phyloP scores from a whole-genome alignment of 2,888 invertebrate genomes.

The Lysandra coridon region DNA sequence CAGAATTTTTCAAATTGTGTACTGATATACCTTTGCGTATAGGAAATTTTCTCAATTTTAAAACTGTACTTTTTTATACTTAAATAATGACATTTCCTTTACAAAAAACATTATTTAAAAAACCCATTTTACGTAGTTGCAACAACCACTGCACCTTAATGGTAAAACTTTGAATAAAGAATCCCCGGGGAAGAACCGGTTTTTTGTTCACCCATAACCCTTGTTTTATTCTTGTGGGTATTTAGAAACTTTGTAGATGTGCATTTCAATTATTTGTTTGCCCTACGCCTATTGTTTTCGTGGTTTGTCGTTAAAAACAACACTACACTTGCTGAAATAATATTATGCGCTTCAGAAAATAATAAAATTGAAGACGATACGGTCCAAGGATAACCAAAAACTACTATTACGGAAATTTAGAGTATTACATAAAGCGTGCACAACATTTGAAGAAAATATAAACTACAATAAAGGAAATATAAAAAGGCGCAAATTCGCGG shows the following conservation, averaged over 20 bases:
- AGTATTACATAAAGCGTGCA: not conserved
- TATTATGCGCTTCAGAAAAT: not conserved
- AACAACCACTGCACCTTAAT: no score
- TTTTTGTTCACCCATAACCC: constrained; percentile 21
- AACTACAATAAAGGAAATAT: constrained; percentile 30
- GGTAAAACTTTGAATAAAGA: constrained; percentile 67
- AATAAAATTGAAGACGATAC: not conserved
- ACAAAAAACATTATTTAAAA: no score
- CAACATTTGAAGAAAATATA: not conserved
- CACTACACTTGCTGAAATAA: not conserved
- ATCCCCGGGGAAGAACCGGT: constrained; percentile 60
- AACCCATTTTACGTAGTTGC: no score
- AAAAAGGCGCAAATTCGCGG: constrained; percentile 60
- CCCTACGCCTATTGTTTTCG: not conserved
- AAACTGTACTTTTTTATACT: no score
- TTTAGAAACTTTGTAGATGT: constrained; percentile 4
- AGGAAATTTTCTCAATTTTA: no score
- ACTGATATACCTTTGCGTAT: no score
- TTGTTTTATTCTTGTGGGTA: constrained; percentile 8
- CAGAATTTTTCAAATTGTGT: no score
- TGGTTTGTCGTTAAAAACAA: not conserved
- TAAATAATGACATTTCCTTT: no score
- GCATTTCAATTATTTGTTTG: constrained; percentile 10
- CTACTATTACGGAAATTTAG: not conserved
- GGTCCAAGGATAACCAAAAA: not conserved